These are phyloP conservation scores for Nasonia longicornis DNA, from an alignment of 1,140 invertebrate species.

Conservation along the genomic window DNA sequence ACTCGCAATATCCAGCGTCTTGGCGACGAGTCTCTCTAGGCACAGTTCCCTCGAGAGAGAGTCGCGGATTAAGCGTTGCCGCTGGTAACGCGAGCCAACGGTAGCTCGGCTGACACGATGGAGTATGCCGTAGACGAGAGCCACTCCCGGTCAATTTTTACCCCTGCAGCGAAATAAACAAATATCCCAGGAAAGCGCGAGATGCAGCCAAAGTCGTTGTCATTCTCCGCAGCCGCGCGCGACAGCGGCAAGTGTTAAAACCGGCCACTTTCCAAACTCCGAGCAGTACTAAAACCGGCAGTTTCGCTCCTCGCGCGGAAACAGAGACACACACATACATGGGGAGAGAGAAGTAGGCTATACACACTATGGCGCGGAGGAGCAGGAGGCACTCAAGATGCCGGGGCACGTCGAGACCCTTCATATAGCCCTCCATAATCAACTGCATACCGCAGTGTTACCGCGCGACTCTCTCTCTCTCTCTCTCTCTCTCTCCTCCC, in stretches of 20 bases:
- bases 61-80: conserved; percentile 5
- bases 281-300: conserved; percentile 9
- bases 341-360: conserved; percentile 25
- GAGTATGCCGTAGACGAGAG: too few relatives aligned
- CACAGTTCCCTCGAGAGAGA: conserved; percentile 16
- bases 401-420: conserved; percentile 58
- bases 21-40: conserved; percentile 2
- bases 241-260: neutral
- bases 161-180: too few relatives aligned
- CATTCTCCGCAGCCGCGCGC: neutral
- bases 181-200: neutral
- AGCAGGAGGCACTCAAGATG: conserved; percentile 54
- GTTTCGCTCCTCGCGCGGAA: neutral
- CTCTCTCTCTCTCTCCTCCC: conserved; percentile 8
- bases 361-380: neutral
- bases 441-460: conserved; percentile 59
- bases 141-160: too few relatives aligned
- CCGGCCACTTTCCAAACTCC: conserved; percentile 10
- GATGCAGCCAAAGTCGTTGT: neutral
- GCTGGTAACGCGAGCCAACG: neutral
- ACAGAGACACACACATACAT: neutral
- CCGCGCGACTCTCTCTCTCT: conserved; percentile 10
- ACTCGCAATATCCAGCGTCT: conserved; percentile 21
- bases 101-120: neutral
- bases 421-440: conserved; percentile 60